Evolutionary conservation across 2,797 vertebrate genomes (phyloP).

Genomic region (Pelobates cultripes): DNA sequence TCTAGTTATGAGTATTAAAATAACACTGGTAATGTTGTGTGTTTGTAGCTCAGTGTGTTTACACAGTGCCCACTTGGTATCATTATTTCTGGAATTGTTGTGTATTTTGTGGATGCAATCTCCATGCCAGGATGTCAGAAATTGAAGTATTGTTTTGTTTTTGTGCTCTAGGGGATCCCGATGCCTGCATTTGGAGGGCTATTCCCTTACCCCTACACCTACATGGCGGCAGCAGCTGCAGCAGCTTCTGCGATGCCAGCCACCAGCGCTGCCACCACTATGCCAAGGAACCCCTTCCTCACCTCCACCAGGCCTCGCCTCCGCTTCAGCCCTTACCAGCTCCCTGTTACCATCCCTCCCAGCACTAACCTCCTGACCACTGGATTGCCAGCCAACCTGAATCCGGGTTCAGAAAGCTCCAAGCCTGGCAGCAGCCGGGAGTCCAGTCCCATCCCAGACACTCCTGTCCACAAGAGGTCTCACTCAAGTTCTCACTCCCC

Average conservation of each 20-base stretch:
- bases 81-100: too few species aligned
- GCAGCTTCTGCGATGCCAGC: constrained; percentile 89
- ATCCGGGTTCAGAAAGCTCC: constrained; percentile 80
- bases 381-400: constrained; percentile 75
- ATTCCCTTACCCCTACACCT: constrained; percentile 96
- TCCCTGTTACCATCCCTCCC: constrained; percentile 89
- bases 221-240: constrained; percentile 94
- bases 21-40: too few species aligned
- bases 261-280: constrained; percentile 79
- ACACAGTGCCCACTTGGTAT: too few species aligned
- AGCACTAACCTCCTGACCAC: constrained; percentile 86
- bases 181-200: constrained; percentile 97
- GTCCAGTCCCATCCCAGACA: constrained; percentile 85
- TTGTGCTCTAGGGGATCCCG: constrained; percentile 87
- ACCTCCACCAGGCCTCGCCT: constrained; percentile 86
- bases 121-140: too few species aligned
- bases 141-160: not conserved
- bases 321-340: constrained; percentile 96
- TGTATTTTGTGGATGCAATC: too few species aligned
- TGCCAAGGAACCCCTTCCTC: constrained; percentile 87
- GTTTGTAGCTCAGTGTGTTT: too few species aligned
- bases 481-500: constrained; percentile 74
- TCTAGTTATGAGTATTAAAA: too few species aligned
- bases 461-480: constrained; percentile 83
- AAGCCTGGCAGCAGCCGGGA: constrained; percentile 90